Base-by-base conservation (phyloP, 35 echinoderm and acorn worm species). In the Strongylocentrotus purpuratus region DNA sequence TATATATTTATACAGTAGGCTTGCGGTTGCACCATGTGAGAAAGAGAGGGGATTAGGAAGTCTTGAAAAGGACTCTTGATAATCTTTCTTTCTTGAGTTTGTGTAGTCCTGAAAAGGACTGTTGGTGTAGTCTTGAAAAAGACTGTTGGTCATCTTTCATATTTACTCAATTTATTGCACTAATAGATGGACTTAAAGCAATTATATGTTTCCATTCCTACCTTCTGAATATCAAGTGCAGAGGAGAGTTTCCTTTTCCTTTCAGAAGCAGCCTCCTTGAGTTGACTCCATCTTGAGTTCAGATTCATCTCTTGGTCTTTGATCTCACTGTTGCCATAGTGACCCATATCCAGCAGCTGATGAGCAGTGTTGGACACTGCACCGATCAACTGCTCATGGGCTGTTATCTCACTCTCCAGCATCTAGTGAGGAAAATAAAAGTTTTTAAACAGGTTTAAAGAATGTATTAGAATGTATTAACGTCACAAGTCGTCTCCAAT, bases 241-340 rank as follows among this genome's bases (percentile, higher is more conserved):
- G 96, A 95, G 6, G 48, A 47, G 32, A 97, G 88, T 35, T 92
- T 97, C 86, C 52, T 95, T 45, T 97, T 96, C 46, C 97, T 96
- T 28, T 96, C 88, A 15, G 92, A 93, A 88, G 98, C 93, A 71
- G 48, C 87, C 87, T 95, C 95, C 61, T 96, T 96, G 3, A 99
- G 95, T 70, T 95, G 52, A 25, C 90, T 47, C 97, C 97, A 97
- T 31, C 87, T 14, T 14, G 94, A 60, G 4, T 95, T 94, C 46
- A 99, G 86, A 33, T 96, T 90, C 25, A 32, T 65, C 28, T 65
- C 18, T 17, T 97, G 95, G 18, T 65, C 33, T 61, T 60, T 78
- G 86, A 99, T 97, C 28, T 98, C 98, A 33, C 88, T 22, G 20
- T 88, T 45, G 5, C 97, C 98, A 94, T 94, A 99, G 88, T 99